phyloP scores from a whole-genome alignment of 53 echinoderm and acorn worm species.

The Patiria pectinifera region DNA sequence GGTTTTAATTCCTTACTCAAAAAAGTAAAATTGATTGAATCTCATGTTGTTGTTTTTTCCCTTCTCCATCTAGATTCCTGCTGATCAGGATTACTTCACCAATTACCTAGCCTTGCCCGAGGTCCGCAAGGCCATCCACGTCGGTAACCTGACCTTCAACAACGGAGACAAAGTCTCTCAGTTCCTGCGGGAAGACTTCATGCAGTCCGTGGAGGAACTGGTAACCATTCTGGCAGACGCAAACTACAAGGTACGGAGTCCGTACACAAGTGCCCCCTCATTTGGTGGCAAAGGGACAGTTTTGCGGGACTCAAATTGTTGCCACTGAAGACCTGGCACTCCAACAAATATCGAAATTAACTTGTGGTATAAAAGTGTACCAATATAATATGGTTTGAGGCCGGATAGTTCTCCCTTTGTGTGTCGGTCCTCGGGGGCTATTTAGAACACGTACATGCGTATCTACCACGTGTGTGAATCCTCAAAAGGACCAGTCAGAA shows the following conservation, averaged over 20 bases:
- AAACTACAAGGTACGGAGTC: slow-evolving; percentile 75
- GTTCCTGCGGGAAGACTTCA: slow-evolving; percentile 69
- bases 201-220: slow-evolving; percentile 73
- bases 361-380: too few species aligned
- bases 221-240: slow-evolving; percentile 67
- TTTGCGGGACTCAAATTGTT: too few species aligned
- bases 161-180: slow-evolving; percentile 72
- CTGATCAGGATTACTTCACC: slow-evolving; percentile 74
- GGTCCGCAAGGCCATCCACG: slow-evolving; percentile 88
- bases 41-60: neutral
- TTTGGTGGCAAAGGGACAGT: too few species aligned
- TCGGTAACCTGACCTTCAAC: slow-evolving; percentile 85
- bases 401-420: too few species aligned
- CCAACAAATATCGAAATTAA: too few species aligned
- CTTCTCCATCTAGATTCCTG: slow-evolving; percentile 66
- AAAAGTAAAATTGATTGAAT: neutral
- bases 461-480: too few species aligned
- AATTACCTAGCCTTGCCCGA: slow-evolving; percentile 68
- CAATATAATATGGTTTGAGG: too few species aligned
- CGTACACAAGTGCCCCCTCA: neutral
- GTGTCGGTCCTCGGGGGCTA: too few species aligned
- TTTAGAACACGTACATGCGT: too few species aligned
- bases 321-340: too few species aligned
- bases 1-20: too few species aligned
- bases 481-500: too few species aligned